Percentiles rank a stretch among this genome's conserved stretches.
These are phyloP conservation scores for Cavia porcellus DNA, from an alignment of 2,113 vertebrate genomes.

Conservation along the genomic window DNA sequence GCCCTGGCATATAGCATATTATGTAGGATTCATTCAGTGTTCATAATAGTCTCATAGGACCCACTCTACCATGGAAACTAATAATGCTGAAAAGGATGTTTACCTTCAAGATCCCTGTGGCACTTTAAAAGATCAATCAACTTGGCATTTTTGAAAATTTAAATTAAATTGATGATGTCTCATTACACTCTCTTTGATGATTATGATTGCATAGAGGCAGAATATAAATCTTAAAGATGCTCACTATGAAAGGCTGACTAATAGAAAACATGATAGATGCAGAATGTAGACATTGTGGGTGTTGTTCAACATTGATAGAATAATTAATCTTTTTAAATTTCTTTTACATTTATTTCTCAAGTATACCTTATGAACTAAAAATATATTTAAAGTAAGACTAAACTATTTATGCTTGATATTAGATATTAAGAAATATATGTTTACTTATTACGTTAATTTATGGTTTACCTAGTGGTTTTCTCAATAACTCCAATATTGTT, in stretches of 20 bases:
- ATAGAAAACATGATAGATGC: slow-evolving; percentile 64
- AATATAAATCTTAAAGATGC: slow-evolving; percentile 65
- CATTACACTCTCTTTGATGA: slow-evolving; percentile 59
- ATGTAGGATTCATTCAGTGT: neutral
- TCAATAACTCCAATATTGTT: neutral
- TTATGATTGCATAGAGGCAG: slow-evolving; percentile 24
- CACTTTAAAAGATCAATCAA: slow-evolving; percentile 71
- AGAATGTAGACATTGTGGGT: slow-evolving; percentile 41
- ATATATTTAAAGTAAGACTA: neutral
- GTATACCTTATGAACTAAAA: slow-evolving; percentile 13
- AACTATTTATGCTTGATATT: neutral
- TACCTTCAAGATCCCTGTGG: neutral
- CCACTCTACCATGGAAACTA: slow-evolving; percentile 27
- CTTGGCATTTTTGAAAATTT: slow-evolving; percentile 72
- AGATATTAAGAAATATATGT: neutral
- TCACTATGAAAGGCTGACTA: slow-evolving; percentile 40
- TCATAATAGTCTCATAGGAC: neutral
- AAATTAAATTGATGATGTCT: slow-evolving; percentile 71
- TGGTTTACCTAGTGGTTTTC: neutral
- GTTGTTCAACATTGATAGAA: slow-evolving; percentile 20
- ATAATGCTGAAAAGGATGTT: slow-evolving; percentile 44
- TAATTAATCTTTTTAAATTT: slow-evolving; percentile 64
- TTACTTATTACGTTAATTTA: neutral
- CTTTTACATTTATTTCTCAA: slow-evolving; percentile 48
- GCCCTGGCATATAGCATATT: slow-evolving; percentile 19